Base-by-base conservation (phyloP, 2,888 invertebrate genomes). In the Linnaemya tessellans region DNA sequence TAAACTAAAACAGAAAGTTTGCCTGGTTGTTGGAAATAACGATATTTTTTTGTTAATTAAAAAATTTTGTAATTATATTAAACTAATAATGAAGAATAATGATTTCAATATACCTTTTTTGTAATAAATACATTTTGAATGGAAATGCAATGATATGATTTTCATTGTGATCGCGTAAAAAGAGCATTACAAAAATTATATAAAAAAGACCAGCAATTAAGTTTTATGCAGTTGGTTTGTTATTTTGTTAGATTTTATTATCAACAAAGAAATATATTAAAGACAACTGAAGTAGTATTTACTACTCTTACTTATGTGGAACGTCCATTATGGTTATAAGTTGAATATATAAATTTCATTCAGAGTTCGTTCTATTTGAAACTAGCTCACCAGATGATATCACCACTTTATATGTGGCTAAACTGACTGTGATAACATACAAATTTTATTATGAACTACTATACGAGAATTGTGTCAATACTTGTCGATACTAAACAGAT, bases 1-100 rank as follows among this genome's bases (percentile, higher is more conserved):
- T 35, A 2, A 49, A 80, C 35, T 60, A 49, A 51, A 49, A 56
- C 54, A 15, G n/a, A 79, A 71, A 79, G 79, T 64, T 70, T 41
- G 20, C 15, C 18, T 38, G 65, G 18, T 3, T 35, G 60, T 58
- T 58, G 35, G 22, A 46, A 54, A 75, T 64, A 77, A 58, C 13
- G 64, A 56, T 46, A 18, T 30, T 35, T 15, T 38, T 7, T 58
- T 35, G 13, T 80, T 68, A 60, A 79, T 85, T 71, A 41, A 75
- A 67, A 78, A 70, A 71, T 74, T 82, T 75, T 74, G 46, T 85
- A 82, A 85, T 85, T 75, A 65, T 71, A 85, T 85, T 78, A 85
- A 79, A 82, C 30, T 41, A 68, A 73, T 82, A 85, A 82, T 77
- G 75, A 82, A 82, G 81, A 82, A 64, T 64, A 70, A 82, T 82